Conservation (phyloP, 2,888 invertebrate genomes). For the Listrodromus nycthemerus region DNA sequence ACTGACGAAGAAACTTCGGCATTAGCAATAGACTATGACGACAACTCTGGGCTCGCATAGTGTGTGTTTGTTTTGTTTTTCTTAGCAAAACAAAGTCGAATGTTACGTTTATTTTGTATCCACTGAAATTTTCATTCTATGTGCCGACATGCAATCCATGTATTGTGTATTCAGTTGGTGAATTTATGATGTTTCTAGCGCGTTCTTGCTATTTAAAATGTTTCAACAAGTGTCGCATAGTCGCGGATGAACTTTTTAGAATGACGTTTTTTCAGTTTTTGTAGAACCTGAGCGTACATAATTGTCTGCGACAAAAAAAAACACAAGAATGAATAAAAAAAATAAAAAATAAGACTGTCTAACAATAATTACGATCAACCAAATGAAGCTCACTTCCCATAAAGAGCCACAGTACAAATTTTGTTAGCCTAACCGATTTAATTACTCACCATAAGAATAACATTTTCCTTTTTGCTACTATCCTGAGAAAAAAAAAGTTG, state of each 20-base stretch:
- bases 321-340: no score
- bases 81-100: constrained; percentile 1
- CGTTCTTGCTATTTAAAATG: constrained; percentile 19
- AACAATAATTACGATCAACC: no score
- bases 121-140: not conserved
- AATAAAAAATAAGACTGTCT: no score
- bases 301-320: no score
- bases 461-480: no score
- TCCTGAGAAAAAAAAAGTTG: no score
- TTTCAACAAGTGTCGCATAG: constrained; percentile 11
- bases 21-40: constrained; percentile 35
- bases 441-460: no score
- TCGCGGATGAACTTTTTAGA: constrained; percentile 9
- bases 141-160: constrained; percentile 12
- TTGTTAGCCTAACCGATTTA: no score
- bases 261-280: not conserved
- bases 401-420: no score
- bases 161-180: constrained; percentile 44
- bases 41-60: not conserved
- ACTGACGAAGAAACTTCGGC: constrained; percentile 43
- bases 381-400: no score
- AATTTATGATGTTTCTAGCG: constrained; percentile 22
- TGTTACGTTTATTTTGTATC: not conserved
- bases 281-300: no score
- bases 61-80: not conserved